Conservation (phyloP, 2,888 invertebrate species). For the Eremobia ochroleuca region DNA sequence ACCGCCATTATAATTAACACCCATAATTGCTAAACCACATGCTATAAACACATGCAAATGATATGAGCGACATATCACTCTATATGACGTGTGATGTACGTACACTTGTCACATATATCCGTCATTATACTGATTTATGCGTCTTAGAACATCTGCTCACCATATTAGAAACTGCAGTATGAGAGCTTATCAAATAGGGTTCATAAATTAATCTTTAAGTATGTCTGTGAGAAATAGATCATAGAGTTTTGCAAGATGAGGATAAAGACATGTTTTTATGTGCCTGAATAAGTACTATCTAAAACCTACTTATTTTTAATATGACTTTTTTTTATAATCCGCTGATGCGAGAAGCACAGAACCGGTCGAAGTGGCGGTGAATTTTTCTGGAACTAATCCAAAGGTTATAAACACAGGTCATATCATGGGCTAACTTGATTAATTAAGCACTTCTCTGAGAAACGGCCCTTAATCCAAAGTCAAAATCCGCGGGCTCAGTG, state of each 20-base stretch:
- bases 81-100: slow-evolving; percentile 60
- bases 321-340: not conserved
- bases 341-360: not conserved
- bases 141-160: slow-evolving; percentile 72
- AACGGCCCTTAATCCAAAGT: too few species aligned
- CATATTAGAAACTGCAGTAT: slow-evolving; percentile 71
- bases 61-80: slow-evolving; percentile 65
- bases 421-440: not conserved
- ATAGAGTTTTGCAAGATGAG: not conserved
- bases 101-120: slow-evolving; percentile 71
- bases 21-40: slow-evolving; percentile 62
- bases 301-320: not conserved
- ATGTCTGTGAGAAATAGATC: slow-evolving; percentile 29
- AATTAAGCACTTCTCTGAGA: not conserved
- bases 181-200: slow-evolving; percentile 34
- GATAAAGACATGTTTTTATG: not conserved
- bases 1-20: slow-evolving; percentile 15
- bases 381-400: not conserved
- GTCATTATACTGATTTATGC: slow-evolving; percentile 75
- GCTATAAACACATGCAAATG: slow-evolving; percentile 67
- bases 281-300: not conserved
- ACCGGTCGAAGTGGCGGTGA: not conserved
- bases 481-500: too few species aligned
- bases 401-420: not conserved
- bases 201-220: slow-evolving; percentile 46